Percentiles rank a stretch among this genome's conserved stretches.
These are phyloP conservation scores for Hyphantria cunea DNA, from an alignment of 1,140 invertebrate species.

Conservation along the genomic window DNA sequence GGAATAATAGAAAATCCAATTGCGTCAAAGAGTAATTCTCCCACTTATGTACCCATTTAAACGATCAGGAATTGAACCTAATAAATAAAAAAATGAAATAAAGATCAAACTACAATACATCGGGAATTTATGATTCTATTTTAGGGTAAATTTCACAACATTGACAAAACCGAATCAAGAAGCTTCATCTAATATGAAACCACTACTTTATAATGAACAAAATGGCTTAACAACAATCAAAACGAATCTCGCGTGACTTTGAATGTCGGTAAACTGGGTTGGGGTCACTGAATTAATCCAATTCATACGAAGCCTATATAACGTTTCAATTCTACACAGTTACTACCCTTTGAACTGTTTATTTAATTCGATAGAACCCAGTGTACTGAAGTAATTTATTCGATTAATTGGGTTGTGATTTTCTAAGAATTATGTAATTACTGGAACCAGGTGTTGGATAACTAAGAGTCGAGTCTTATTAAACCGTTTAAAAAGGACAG, in stretches of 20 bases:
- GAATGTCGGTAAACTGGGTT: conserved; percentile 47
- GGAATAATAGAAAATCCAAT: too few species aligned
- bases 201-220: background rate
- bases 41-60: too few species aligned
- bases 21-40: too few species aligned
- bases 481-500: too few species aligned
- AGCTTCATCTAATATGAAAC: too few species aligned
- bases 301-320: conserved; percentile 60
- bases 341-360: conserved; percentile 17
- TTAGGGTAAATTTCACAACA: background rate
- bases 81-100: too few species aligned
- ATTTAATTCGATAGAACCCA: conserved; percentile 24
- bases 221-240: background rate
- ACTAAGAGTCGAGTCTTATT: too few species aligned
- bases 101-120: too few species aligned
- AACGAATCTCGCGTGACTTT: conserved; percentile 38
- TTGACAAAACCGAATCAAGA: background rate
- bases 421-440: background rate
- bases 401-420: conserved; percentile 2
- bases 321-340: conserved; percentile 34
- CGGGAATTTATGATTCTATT: too few species aligned
- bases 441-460: background rate
- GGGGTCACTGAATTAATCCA: conserved; percentile 63
- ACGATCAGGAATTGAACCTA: too few species aligned
- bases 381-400: conserved; percentile 17